Evolutionary conservation across 2,797 vertebrate species (phyloP).

Genomic region (Muscicapa comitata): DNA sequence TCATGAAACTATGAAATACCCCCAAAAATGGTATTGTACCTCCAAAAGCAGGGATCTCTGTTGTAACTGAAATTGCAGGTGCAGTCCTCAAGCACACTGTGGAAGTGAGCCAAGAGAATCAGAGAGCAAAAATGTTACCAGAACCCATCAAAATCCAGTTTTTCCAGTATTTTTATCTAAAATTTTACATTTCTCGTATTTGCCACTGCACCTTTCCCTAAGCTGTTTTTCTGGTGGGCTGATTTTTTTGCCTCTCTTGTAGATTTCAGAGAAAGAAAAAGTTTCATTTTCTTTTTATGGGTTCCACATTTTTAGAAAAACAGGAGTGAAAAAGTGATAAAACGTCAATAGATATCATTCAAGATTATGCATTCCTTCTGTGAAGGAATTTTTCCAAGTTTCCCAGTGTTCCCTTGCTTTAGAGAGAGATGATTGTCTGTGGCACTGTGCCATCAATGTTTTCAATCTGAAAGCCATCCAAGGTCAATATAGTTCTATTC

Average conservation of each 20-base stretch:
- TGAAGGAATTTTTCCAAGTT: neutral
- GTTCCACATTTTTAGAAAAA: neutral
- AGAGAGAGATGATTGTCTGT: neutral
- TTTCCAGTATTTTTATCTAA: neutral
- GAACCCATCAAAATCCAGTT: neutral
- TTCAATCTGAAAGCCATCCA: neutral
- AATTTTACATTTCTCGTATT: neutral
- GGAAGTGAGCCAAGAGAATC: neutral
- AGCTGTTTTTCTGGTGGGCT: accelerated
- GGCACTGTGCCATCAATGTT: neutral
- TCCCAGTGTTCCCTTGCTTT: neutral
- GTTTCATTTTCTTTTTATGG: neutral
- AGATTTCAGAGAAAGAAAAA: neutral
- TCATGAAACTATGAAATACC: neutral
- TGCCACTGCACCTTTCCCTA: neutral
- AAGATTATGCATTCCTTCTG: neutral
- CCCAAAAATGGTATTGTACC: accelerated
- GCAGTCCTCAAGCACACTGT: neutral
- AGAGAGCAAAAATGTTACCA: neutral
- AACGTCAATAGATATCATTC: neutral
- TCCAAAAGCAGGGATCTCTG: neutral
- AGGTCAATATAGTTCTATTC: neutral
- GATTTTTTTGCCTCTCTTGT: neutral
- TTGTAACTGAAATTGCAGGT: neutral
- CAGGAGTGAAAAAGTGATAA: neutral